Evolutionary conservation across 2,888 invertebrate species (phyloP), one percentile per base, ranked within the genome.

Genomic region (Limnephilus rhombicus): DNA sequence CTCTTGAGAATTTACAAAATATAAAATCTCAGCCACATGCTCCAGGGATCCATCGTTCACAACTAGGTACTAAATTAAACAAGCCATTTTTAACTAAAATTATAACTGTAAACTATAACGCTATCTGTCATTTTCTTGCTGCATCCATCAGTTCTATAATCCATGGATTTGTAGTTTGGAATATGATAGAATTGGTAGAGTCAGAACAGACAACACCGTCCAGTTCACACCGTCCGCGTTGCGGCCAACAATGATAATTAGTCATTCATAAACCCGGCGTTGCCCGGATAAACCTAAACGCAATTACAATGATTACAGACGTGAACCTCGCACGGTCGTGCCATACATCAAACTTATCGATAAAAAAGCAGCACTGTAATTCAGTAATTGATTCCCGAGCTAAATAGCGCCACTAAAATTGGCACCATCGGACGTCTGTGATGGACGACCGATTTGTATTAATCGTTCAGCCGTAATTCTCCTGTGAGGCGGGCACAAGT

Each of bases 341-440:
- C 91, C 93, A 92, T 93, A 91, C 92, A 91, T 92, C 93, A 93
- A 90, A 80, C 41, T n/a, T 83, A 41, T 89, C 85, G 53, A 80
- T 24, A 68, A 85, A 85, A 85, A 68, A 80, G 49, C 89, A 37
- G 24, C 41, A 37, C 37, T 89, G 53, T 91, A 90, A 93, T 90
- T 92, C 91, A 86, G 85, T 92, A 93, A 93, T 92, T 93, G 93
- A 93, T 93, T 93, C 85, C 90, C 37, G 91, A 83, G 81, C 85
- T 93, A 93, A 93, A 93, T 91, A 91, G 90, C 92, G 90, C n/a
- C 85, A 91, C 91, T 91, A 93, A 91, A 93, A 93, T 92, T 93
- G 93, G 93, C 92, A 92, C 89, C 92, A 89, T 91, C 92, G 91
- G 89, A 91, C 89, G 91, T 85, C 45, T 90, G 83, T 85, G 91